These are phyloP conservation scores for Rhogogaster chlorosoma DNA, from an alignment of 2,888 invertebrate species.

Conservation along the genomic window DNA sequence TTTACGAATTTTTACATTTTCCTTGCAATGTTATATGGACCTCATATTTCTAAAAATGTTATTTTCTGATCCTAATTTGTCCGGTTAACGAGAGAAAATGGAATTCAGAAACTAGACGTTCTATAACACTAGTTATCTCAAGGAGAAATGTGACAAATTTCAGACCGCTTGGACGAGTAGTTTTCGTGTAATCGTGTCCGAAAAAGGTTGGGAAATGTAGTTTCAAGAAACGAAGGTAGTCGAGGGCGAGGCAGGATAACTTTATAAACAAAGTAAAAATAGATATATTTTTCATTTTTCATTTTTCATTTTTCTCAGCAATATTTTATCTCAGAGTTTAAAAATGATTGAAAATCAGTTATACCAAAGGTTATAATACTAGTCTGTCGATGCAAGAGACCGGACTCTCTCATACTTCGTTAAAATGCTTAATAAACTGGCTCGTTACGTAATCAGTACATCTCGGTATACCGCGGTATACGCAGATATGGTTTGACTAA, in stretches of 20 bases:
- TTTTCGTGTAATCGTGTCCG: neutral
- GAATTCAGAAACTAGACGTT: neutral
- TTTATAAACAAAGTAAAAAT: slow-evolving; percentile 5
- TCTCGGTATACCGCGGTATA: neutral
- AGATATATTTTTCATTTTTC: neutral
- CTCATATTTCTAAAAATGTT: neutral
- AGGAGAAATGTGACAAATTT: neutral
- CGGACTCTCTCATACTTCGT: neutral
- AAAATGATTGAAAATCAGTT: neutral
- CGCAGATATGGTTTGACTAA: neutral
- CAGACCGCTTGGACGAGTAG: neutral
- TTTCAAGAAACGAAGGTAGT: neutral
- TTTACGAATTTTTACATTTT: neutral
- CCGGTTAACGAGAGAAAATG: neutral
- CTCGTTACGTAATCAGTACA: slow-evolving; percentile 10
- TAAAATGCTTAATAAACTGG: slow-evolving; percentile 16
- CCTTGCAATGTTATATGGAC: neutral
- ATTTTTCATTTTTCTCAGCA: no score
- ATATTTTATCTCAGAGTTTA: neutral
- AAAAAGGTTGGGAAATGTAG: neutral
- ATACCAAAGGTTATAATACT: neutral
- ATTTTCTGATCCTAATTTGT: neutral
- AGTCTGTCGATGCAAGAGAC: slow-evolving; percentile 10
- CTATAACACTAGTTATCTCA: neutral
- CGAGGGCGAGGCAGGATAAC: neutral